A percentile compares a stretch with the other conserved stretches of the same genome.
Evolutionary conservation across 2,797 vertebrate species (phyloP).

Genomic region (Bradypus variegatus): DNA sequence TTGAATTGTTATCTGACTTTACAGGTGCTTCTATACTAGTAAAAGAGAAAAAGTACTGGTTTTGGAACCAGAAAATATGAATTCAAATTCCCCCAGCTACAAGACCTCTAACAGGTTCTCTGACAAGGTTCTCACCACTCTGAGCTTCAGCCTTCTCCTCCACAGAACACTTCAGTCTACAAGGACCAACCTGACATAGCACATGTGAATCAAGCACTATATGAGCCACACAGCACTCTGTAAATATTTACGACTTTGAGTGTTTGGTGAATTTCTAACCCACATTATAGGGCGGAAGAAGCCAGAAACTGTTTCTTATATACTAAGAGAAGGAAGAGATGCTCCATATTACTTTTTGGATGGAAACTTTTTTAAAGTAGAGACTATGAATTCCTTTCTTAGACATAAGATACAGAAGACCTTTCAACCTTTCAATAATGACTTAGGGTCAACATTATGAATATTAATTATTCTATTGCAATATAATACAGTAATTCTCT

Average conservation of each 20-base stretch:
- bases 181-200: neutral
- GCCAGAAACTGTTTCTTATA: neutral
- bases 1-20: neutral
- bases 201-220: neutral
- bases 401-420: neutral
- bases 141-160: neutral
- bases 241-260: neutral
- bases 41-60: neutral
- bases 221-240: neutral
- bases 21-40: neutral
- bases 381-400: conserved; percentile 1
- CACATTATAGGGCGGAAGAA: neutral
- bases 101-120: neutral
- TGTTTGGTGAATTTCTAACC: neutral
- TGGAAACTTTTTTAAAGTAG: neutral
- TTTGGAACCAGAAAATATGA: neutral
- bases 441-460: neutral
- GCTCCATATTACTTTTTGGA: neutral
- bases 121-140: neutral
- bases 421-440: neutral
- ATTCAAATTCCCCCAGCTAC: neutral
- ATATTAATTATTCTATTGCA: neutral
- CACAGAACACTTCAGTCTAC: neutral
- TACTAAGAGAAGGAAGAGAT: neutral
- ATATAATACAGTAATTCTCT: neutral